Evolutionary conservation across 2,888 invertebrate species (phyloP), one percentile per base, ranked within the genome.

Genomic region (Caenorhabditis sp.): DNA sequence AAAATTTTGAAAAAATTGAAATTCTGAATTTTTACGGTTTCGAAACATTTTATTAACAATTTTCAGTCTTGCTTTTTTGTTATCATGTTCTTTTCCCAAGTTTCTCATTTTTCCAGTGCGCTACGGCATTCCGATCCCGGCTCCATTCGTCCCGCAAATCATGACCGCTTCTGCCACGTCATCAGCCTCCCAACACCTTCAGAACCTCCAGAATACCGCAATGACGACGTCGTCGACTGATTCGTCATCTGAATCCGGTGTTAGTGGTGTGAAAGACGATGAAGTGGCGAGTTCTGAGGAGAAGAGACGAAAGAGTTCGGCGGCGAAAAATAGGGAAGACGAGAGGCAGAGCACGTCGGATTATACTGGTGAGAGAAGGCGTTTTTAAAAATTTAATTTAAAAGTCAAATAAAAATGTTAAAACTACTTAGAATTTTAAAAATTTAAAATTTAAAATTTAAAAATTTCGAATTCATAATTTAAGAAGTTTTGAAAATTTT

Each of bases 241-340:
- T 51, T 80, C 80, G 8, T 80, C 80, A 11, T 70, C 65, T 0
- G 80, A 80, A 76, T 80, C 80, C 15, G 80, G 80, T 65, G 70
- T 80, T 1, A 70, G 70, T 44, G 80, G 80, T 20, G 60, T 80
- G 5, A 80, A 69, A 40, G 74, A 68, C 53, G 55, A 64, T 8
- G 55, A 60, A 9, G 26, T 44, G 9, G 60, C 50, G 24, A 44
- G 58, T 28, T 50, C 28, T n/a, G 44, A 65, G 26, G 44, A 47
- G 0, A 22, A 64, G 18, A 37, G 9, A 32, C 4, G 9, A 9
- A 32, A 32, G 32, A 32, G n/a, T n/a, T n/a, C n/a, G n/a, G n/a
- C n/a, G n/a, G n/a, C 5, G 50, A 64, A 65, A 1, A 56, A 50
- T 1, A 32, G 56, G 32, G 56, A 47, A 0, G 70, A 76, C n/a